phyloP scores from a whole-genome alignment of 2,797 vertebrate genomes.

The Apodemus agrarius region DNA sequence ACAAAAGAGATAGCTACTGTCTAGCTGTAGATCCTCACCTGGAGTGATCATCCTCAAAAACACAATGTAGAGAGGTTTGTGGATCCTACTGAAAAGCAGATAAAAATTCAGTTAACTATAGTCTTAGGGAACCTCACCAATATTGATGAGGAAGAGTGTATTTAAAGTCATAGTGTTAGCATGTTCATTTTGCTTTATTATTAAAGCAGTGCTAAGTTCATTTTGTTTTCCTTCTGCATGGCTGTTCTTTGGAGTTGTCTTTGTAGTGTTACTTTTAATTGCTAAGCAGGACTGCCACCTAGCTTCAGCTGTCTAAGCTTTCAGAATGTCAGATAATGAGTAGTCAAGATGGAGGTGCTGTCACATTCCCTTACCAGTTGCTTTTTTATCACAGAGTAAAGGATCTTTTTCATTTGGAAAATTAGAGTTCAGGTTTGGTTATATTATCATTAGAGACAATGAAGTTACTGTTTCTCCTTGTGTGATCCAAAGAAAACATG shows the following conservation, averaged over 20 bases:
- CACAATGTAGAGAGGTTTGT: background rate
- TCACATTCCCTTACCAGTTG: conserved; percentile 28
- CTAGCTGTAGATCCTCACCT: background rate
- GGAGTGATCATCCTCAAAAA: background rate
- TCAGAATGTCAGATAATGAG: conserved; percentile 54
- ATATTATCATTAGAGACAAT: conserved; percentile 8
- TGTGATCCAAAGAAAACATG: conserved; percentile 2
- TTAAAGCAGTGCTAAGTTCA: conserved; percentile 50
- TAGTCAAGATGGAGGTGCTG: conserved; percentile 15
- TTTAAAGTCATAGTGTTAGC: background rate
- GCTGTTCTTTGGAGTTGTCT: conserved; percentile 54
- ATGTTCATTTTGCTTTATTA: conserved; percentile 30
- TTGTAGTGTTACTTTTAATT: conserved; percentile 65
- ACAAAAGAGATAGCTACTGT: background rate
- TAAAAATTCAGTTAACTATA: background rate
- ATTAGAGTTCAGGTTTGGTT: conserved; percentile 12
- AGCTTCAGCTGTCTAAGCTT: conserved; percentile 66
- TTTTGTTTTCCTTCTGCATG: conserved; percentile 48
- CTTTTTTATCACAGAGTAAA: conserved; percentile 37
- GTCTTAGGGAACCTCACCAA: conserved; percentile 16
- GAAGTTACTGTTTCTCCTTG: conserved; percentile 51
- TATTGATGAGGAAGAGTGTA: conserved; percentile 43
- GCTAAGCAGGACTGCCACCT: conserved; percentile 78
- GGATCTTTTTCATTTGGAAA: conserved; percentile 55
- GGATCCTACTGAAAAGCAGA: conserved; percentile 19